Evolutionary conservation across 2,113 vertebrate genomes (phyloP).

Genomic region (Morone saxatilis): DNA sequence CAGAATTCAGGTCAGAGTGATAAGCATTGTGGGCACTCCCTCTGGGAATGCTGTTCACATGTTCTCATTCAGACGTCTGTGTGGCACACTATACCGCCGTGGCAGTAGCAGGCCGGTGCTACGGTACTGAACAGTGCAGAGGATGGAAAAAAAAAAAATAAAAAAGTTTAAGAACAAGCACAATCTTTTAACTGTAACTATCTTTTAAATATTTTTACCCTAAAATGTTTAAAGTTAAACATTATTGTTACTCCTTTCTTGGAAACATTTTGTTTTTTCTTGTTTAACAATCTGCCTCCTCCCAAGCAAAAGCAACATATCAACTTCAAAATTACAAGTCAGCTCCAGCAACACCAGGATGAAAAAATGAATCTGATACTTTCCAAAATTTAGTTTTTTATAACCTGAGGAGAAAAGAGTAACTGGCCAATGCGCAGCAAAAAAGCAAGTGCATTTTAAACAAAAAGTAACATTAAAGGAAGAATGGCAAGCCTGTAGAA

Average conservation of each 20-base stretch:
- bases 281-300: not conserved
- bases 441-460: slow-evolving; percentile 34
- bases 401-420: slow-evolving; percentile 16
- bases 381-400: not conserved
- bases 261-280: not conserved
- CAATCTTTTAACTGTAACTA: not conserved
- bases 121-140: not conserved
- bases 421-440: not conserved
- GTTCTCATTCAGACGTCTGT: slow-evolving; percentile 61
- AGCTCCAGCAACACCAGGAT: not conserved
- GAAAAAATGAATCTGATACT: not conserved
- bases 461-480: slow-evolving; percentile 44
- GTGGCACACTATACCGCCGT: slow-evolving; percentile 13
- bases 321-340: slow-evolving; percentile 19
- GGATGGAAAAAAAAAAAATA: not conserved
- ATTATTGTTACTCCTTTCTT: not conserved
- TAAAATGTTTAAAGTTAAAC: not conserved
- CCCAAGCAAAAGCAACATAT: not conserved
- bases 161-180: not conserved
- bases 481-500: too few species aligned
- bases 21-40: slow-evolving; percentile 83
- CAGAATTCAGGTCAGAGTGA: slow-evolving; percentile 88
- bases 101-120: slow-evolving; percentile 27
- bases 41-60: slow-evolving; percentile 74
- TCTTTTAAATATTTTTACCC: not conserved